These are phyloP conservation scores for Dolomedes plantarius DNA, from an alignment of 2,888 invertebrate species.

Conservation along the genomic window DNA sequence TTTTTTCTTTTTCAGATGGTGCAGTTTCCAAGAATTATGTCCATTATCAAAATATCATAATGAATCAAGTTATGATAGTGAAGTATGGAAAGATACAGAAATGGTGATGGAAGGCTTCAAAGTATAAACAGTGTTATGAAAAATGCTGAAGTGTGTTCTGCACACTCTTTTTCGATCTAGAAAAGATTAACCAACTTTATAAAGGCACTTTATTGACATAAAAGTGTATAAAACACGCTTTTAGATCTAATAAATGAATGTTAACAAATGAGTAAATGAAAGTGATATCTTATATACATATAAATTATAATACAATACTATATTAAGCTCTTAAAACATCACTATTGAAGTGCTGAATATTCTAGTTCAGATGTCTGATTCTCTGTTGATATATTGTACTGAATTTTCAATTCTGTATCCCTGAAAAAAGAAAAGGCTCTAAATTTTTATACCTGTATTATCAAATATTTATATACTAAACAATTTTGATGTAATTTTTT, in stretches of 20 bases:
- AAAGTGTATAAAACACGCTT: constrained; percentile 9
- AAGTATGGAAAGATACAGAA: constrained; percentile 4
- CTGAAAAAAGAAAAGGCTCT: background rate
- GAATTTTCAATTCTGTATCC: background rate
- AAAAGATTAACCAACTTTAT: background rate
- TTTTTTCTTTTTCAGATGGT: constrained; percentile 38
- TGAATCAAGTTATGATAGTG: constrained; percentile 8
- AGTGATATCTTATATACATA: background rate
- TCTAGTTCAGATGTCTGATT: background rate
- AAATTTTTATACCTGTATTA: too few species aligned
- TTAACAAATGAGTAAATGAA: background rate
- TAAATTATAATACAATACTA: background rate
- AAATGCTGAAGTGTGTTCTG: too few species aligned
- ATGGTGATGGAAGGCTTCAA: constrained; percentile 36
- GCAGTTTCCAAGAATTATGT: constrained; percentile 40
- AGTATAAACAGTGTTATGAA: too few species aligned
- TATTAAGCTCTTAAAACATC: constrained; percentile 6
- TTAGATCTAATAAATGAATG: background rate
- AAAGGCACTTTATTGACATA: constrained; percentile 45
- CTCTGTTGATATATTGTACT: background rate
- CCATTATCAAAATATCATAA: constrained; percentile 14
- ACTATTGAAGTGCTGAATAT: background rate
- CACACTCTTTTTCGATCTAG: too few species aligned
- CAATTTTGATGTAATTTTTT: too few species aligned
- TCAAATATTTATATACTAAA: too few species aligned